Conservation (phyloP, 1,140 invertebrate species). For the Lucilia sericata region DNA sequence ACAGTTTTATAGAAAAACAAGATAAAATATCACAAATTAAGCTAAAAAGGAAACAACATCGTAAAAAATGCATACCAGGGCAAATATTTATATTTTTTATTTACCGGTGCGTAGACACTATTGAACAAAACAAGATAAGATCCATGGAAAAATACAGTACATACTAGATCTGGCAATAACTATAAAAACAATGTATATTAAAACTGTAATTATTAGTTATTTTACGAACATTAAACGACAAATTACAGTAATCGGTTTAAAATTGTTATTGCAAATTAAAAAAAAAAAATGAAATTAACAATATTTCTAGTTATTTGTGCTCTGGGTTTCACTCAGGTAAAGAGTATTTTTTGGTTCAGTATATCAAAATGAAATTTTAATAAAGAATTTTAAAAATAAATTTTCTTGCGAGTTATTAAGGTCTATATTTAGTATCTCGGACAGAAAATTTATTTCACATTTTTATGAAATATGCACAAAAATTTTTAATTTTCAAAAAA, state of each 20-base stretch:
- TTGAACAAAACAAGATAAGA: neutral
- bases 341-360: too few species aligned
- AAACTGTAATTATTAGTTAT: neutral
- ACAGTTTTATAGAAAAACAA: neutral
- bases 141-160: neutral
- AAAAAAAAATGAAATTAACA: slow-evolving; percentile 3
- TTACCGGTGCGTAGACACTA: neutral
- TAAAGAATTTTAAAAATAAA: too few species aligned
- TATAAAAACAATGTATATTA: slow-evolving; percentile 4
- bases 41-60: slow-evolving; percentile 10
- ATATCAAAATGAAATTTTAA: too few species aligned
- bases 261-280: neutral
- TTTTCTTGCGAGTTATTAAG: too few species aligned
- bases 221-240: slow-evolving; percentile 21
- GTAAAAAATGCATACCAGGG: neutral
- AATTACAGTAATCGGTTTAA: neutral
- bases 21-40: neutral
- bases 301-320: slow-evolving; percentile 5
- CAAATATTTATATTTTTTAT: neutral
- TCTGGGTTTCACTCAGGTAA: neutral
- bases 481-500: too few species aligned
- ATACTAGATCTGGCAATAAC: neutral
- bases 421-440: too few species aligned
- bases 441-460: too few species aligned
- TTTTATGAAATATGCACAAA: too few species aligned